Percentiles rank a stretch among this genome's conserved stretches.
These are phyloP conservation scores for Zapus hudsonius DNA, from an alignment of 2,113 vertebrate species.

Conservation along the genomic window DNA sequence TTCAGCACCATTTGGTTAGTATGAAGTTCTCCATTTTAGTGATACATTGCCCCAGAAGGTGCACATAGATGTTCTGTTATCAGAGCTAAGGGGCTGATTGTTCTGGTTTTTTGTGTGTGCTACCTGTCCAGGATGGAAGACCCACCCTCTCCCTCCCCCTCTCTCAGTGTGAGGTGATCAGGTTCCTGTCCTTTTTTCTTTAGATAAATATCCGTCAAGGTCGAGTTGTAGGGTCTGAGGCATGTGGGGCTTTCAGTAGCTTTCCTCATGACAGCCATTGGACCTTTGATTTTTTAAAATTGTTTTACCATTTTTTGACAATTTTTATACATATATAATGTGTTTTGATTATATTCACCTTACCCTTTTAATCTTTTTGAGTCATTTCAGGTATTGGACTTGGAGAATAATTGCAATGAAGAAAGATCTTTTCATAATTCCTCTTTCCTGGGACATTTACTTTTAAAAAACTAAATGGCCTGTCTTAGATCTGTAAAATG, in stretches of 20 bases:
- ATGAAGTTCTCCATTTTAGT: slow-evolving; percentile 74
- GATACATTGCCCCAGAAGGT: slow-evolving; percentile 74
- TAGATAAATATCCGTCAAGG: slow-evolving; percentile 57
- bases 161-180: too few relatives aligned
- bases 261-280: neutral
- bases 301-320: too few relatives aligned
- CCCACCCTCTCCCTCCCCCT: slow-evolving; percentile 52
- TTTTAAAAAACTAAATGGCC: neutral
- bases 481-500: neutral
- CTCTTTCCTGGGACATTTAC: neutral
- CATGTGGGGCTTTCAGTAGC: slow-evolving; percentile 19
- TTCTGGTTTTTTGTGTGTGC: slow-evolving; percentile 47
- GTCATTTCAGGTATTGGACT: neutral
- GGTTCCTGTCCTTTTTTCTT: neutral
- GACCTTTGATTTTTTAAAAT: too few relatives aligned
- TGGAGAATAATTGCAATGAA: neutral
- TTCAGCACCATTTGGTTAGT: slow-evolving; percentile 60
- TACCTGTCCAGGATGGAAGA: slow-evolving; percentile 68
- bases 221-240: slow-evolving; percentile 59
- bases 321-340: too few relatives aligned
- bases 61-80: slow-evolving; percentile 70
- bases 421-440: neutral
- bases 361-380: too few relatives aligned
- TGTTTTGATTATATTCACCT: too few relatives aligned
- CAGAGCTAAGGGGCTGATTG: slow-evolving; percentile 72